A percentile compares a stretch with the other conserved stretches of the same genome.
phyloP scores from a whole-genome alignment of 2,888 invertebrate species.

The Scaptomyza cyrtandrae region DNA sequence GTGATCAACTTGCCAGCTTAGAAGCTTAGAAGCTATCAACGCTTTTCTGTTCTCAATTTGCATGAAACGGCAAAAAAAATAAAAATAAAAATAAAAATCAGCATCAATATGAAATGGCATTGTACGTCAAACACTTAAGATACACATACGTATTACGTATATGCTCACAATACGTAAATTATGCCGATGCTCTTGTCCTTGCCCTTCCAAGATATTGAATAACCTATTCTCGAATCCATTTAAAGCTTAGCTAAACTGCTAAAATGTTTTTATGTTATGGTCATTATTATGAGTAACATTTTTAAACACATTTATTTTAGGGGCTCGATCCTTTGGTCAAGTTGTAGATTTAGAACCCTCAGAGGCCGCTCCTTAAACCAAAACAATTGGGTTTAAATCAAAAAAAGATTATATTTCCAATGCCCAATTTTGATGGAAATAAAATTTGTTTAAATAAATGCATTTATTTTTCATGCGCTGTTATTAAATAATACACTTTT shows the following conservation, averaged over 20 bases:
- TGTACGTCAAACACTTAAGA: conserved; percentile 7
- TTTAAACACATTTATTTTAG: too few relatives aligned
- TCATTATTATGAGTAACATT: too few relatives aligned
- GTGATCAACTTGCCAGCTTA: conserved; percentile 34
- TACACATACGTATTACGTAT: conserved; percentile 12
- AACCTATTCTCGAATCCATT: not conserved
- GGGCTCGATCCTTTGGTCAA: too few relatives aligned
- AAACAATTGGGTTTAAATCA: too few relatives aligned
- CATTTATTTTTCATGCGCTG: too few relatives aligned
- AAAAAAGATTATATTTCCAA: too few relatives aligned
- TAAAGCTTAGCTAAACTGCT: not conserved
- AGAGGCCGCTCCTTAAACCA: too few relatives aligned
- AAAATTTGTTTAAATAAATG: too few relatives aligned
- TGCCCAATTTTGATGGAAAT: too few relatives aligned
- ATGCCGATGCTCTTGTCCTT: conserved; percentile 8
- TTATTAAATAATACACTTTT: too few relatives aligned
- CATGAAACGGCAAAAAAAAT: conserved; percentile 46
- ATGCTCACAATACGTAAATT: conserved; percentile 1
- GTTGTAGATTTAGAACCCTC: too few relatives aligned
- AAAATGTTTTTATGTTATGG: not conserved
- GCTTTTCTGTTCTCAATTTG: conserved; percentile 61
- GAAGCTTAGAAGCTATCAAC: conserved; percentile 55
- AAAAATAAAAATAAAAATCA: conserved; percentile 1
- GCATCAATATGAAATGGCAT: conserved; percentile 10
- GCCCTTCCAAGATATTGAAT: not conserved